Conservation (phyloP, 1,140 invertebrate genomes). For the Venustaconcha ellipsiformis region DNA sequence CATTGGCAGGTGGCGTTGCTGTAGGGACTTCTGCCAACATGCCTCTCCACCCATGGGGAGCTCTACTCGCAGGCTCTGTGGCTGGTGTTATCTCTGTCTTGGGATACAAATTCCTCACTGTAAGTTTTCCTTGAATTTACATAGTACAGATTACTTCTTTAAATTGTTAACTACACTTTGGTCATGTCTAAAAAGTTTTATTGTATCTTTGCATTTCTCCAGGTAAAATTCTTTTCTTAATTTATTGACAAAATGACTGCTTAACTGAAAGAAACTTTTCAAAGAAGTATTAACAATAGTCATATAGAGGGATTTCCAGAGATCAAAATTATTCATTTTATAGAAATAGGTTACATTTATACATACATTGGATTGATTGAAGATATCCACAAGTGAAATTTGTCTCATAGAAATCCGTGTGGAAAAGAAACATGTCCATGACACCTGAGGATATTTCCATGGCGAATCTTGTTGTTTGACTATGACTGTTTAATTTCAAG, state of each 20-base stretch:
- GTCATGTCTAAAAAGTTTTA: neutral
- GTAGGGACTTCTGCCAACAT: constrained; percentile 79
- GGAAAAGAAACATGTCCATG: no score
- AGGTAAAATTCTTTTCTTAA: no score
- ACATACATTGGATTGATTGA: no score
- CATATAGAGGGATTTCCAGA: neutral
- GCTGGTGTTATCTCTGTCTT: constrained; percentile 87
- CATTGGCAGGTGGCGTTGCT: constrained; percentile 74
- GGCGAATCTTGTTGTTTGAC: no score
- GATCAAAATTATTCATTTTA: neutral
- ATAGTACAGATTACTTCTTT: neutral
- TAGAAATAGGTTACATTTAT: neutral
- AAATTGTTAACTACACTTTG: neutral
- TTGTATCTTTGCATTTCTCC: neutral
- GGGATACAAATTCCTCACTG: constrained; percentile 88
- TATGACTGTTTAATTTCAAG: no score
- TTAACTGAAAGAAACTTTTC: neutral
- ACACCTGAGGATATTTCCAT: no score
- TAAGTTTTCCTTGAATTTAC: constrained; percentile 63
- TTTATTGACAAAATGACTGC: no score
- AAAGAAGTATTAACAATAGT: neutral
- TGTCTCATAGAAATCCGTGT: no score
- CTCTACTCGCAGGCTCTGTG: constrained; percentile 83
- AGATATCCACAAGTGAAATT: no score
- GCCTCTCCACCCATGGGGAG: constrained; percentile 88